Evolutionary conservation across 1,140 invertebrate species (phyloP), one percentile per base, ranked within the genome.

Genomic region (Leptopilina boulardi): DNA sequence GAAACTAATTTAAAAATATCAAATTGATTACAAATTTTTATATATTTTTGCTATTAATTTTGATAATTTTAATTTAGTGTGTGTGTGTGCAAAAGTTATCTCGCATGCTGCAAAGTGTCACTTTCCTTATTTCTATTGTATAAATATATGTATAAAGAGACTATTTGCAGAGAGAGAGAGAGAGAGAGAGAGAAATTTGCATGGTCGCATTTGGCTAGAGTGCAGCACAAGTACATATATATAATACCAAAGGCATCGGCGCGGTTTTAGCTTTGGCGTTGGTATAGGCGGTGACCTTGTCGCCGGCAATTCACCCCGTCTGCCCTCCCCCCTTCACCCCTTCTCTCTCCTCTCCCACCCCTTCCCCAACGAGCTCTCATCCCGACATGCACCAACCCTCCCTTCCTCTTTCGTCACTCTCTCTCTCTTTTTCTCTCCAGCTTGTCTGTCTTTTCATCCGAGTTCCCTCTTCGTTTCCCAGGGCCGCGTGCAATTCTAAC

Each of bases 231-330:
- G 21, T 77, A 82, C 82, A 38, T 38, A 38, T 38, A 38, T 38
- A 38, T 38, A 38, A 38, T 83, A 79, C 79, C 77, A 71, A 78
- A 80, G 80, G 77, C 77, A 81, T 80, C 77, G 82, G 74, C 81
- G 76, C 78, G 81, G 78, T 80, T 82, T n/a, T 80, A 82, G 81
- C 81, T 80, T 82, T 80, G 80, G 81, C 81, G 85, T 86, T n/a
- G 84, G 86, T 89, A 89, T 89, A 91, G 88, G 90, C 89, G 87
- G 86, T 91, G 90, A 90, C 90, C 90, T 91, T 91, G 90, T 91
- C 88, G 90, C 84, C 90, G 90, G 89, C 89, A 91, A 91, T 91
- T 91, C 90, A 91, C 90, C 90, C 90, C 89, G 90, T 89, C 88
- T 87, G 87, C 79, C 83, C 87, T 86, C 85, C 84, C 80, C 84